Conservation (phyloP, 2,797 vertebrate species). For the Enteromius treurensis region DNA sequence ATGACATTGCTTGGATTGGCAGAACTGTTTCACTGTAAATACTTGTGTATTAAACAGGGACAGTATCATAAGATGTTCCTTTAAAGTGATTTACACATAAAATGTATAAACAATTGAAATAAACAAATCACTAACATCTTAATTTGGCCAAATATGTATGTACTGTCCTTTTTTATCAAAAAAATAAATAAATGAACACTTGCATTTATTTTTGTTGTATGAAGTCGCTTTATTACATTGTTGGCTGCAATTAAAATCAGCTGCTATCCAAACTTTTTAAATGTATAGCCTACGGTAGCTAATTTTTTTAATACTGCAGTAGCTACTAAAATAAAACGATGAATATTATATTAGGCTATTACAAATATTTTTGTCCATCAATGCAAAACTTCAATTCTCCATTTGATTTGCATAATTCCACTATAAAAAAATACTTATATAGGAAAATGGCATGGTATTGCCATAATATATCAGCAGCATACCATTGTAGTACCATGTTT, state of each 20-base stretch:
- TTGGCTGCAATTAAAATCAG: background rate
- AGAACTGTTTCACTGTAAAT: constrained; percentile 55
- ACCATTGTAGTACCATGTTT: background rate
- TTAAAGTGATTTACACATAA: constrained; percentile 64
- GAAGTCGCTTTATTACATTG: background rate
- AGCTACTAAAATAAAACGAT: background rate
- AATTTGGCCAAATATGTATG: background rate
- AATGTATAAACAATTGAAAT: background rate
- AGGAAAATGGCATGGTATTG: background rate
- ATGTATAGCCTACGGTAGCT: background rate
- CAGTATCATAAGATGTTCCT: constrained; percentile 65
- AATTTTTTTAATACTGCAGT: background rate
- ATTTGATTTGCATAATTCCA: background rate
- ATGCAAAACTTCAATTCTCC: background rate
- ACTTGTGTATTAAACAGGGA: constrained; percentile 59
- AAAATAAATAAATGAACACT: background rate
- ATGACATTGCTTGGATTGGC: constrained; percentile 54
- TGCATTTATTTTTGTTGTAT: background rate
- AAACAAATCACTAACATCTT: too few relatives aligned
- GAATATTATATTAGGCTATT: background rate
- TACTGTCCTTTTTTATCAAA: background rate
- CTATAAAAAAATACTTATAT: background rate
- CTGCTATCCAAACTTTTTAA: background rate
- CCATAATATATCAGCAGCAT: background rate
- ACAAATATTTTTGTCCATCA: background rate